These are phyloP conservation scores for Chondrosia reniformis DNA, from an alignment of 37 sponge, comb jelly and placozoan genomes.

Conservation along the genomic window DNA sequence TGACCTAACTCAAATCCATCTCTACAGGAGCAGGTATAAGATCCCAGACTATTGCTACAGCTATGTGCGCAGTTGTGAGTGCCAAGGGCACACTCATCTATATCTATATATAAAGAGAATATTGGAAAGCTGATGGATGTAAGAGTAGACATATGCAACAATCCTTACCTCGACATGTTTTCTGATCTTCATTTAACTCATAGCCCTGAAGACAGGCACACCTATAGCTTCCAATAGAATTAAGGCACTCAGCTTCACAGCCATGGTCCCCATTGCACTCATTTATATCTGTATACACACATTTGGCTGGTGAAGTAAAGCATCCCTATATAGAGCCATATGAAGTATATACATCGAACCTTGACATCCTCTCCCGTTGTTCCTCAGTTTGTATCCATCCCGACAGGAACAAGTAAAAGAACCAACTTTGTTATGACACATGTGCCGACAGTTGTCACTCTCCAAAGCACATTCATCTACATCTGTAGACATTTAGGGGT, in stretches of 20 bases:
- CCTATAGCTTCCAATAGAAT: no score
- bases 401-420: background rate
- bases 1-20: background rate
- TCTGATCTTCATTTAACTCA: background rate
- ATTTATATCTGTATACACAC: no score
- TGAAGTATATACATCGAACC: no score
- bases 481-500: no score
- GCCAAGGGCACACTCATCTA: background rate
- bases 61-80: background rate
- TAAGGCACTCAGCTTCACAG: no score
- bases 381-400: background rate
- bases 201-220: no score
- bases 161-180: background rate
- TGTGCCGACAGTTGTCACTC: background rate
- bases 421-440: background rate
- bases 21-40: background rate
- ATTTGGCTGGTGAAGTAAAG: no score
- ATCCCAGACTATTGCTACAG: background rate
- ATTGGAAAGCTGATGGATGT: background rate
- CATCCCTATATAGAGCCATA: no score
- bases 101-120: background rate
- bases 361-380: no score
- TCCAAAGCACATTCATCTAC: background rate
- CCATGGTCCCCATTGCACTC: no score
- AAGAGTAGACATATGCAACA: no score